A percentile compares a stretch with the other conserved stretches of the same genome.
Evolutionary conservation across 2,888 invertebrate species (phyloP).

Genomic region (Leucoptera coffeella): DNA sequence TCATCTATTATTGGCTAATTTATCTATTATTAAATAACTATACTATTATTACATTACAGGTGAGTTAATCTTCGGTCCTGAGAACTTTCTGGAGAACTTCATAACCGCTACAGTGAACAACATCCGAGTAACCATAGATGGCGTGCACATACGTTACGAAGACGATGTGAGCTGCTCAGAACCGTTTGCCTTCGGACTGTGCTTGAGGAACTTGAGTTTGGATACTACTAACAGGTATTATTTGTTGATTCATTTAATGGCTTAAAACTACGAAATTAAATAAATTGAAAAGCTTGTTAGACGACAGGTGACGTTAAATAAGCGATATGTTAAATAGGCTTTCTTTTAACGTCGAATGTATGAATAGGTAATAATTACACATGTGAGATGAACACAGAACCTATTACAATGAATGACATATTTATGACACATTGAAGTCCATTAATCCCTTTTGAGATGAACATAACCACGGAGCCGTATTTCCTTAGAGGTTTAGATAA

Average conservation of each 20-base stretch:
- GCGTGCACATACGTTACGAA: slow-evolving; percentile 77
- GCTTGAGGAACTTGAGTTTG: slow-evolving; percentile 69
- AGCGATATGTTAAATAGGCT: too few species aligned
- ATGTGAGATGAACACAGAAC: too few species aligned
- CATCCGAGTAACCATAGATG: slow-evolving; percentile 70
- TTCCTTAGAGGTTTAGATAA: too few species aligned
- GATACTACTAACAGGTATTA: slow-evolving; percentile 72
- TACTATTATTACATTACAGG: slow-evolving; percentile 9
- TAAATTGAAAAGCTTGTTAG: not conserved
- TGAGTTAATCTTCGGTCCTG: slow-evolving; percentile 56
- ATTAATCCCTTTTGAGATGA: too few species aligned
- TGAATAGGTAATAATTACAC: too few species aligned
- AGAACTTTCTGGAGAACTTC: slow-evolving; percentile 65
- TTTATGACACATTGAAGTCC: too few species aligned
- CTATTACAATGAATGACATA: too few species aligned
- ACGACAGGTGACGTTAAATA: not conserved
- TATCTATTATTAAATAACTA: too few species aligned
- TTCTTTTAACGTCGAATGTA: too few species aligned
- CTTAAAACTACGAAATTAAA: not conserved
- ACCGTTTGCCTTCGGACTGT: slow-evolving; percentile 69
- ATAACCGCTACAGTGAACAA: slow-evolving; percentile 73
- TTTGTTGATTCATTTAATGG: not conserved
- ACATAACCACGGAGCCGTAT: too few species aligned
- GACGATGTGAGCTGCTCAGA: slow-evolving; percentile 62
- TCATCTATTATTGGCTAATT: too few species aligned